A percentile compares a stretch with the other conserved stretches of the same genome.
phyloP scores from a whole-genome alignment of 1,140 invertebrate genomes.

The Gonioctena quinquepunctata region DNA sequence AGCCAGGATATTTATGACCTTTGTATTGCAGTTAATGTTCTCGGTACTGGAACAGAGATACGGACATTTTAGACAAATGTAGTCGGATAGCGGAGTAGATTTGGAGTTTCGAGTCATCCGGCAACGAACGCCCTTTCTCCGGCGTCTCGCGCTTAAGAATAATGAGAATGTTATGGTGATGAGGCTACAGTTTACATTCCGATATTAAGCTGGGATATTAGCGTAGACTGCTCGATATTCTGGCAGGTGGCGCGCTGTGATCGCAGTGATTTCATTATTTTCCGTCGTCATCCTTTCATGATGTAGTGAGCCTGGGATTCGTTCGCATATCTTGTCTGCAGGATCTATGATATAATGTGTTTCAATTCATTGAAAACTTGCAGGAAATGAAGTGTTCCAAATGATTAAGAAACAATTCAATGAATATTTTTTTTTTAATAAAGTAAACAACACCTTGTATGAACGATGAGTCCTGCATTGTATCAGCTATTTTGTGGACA shows the following conservation, averaged over 20 bases:
- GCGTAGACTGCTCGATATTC: slow-evolving; percentile 36
- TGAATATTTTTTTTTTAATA: too few species aligned
- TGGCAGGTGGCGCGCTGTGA: slow-evolving; percentile 32
- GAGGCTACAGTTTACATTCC: slow-evolving; percentile 43
- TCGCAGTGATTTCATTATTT: slow-evolving; percentile 28
- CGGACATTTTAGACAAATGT: slow-evolving; percentile 47
- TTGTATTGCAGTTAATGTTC: slow-evolving; percentile 41
- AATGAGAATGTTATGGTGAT: slow-evolving; percentile 54
- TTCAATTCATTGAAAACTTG: not conserved
- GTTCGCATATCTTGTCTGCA: too few species aligned
- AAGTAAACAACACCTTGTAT: too few species aligned
- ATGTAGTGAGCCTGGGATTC: not conserved
- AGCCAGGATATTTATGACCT: slow-evolving; percentile 37
- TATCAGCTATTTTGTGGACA: too few species aligned
- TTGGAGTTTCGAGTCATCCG: slow-evolving; percentile 34
- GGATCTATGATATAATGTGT: too few species aligned
- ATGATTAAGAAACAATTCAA: too few species aligned
- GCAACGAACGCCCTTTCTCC: slow-evolving; percentile 12
- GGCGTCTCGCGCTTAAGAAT: slow-evolving; percentile 35
- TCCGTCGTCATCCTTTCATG: slow-evolving; percentile 4
- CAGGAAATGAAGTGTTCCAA: too few species aligned
- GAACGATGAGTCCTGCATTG: too few species aligned
- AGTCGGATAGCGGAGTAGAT: slow-evolving; percentile 41
- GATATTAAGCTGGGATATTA: slow-evolving; percentile 49
- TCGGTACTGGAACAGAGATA: slow-evolving; percentile 37